phyloP scores from a whole-genome alignment of 2,797 vertebrate species.

The Clarias platycephalus region DNA sequence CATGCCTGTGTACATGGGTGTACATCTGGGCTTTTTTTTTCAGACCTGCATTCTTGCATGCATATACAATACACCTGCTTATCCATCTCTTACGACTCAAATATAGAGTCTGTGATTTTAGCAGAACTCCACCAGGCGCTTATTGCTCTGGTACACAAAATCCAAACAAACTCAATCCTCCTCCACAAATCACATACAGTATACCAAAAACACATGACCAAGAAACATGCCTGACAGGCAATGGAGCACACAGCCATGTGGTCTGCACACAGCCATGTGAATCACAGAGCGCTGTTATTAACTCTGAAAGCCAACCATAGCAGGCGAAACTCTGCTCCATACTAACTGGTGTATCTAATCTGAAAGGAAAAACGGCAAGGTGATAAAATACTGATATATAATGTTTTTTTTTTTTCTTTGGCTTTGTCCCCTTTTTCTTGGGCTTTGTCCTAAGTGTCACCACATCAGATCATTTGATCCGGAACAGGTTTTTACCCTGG shows the following conservation, averaged over 20 bases:
- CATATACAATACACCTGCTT: conserved; percentile 20
- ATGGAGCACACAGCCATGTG: no score
- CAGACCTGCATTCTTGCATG: conserved; percentile 25
- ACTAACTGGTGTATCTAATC: background rate
- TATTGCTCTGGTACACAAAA: background rate
- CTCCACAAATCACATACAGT: background rate
- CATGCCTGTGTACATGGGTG: conserved; percentile 44
- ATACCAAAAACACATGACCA: background rate
- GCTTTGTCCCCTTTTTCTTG: no score
- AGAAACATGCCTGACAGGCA: background rate
- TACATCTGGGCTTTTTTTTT: conserved; percentile 28
- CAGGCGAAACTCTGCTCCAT: background rate
- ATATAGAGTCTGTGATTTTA: background rate
- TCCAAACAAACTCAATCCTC: background rate
- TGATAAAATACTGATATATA: no score
- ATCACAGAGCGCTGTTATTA: background rate
- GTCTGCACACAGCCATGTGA: background rate
- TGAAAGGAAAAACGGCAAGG: background rate
- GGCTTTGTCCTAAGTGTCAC: no score
- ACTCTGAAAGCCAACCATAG: background rate
- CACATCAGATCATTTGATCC: no score
- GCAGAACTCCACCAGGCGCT: background rate
- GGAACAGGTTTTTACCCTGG: no score
- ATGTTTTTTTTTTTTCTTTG: no score
- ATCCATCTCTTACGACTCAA: background rate